Evolutionary conservation across 2,113 vertebrate species (phyloP).

Genomic region (Pogonocichla stellata): DNA sequence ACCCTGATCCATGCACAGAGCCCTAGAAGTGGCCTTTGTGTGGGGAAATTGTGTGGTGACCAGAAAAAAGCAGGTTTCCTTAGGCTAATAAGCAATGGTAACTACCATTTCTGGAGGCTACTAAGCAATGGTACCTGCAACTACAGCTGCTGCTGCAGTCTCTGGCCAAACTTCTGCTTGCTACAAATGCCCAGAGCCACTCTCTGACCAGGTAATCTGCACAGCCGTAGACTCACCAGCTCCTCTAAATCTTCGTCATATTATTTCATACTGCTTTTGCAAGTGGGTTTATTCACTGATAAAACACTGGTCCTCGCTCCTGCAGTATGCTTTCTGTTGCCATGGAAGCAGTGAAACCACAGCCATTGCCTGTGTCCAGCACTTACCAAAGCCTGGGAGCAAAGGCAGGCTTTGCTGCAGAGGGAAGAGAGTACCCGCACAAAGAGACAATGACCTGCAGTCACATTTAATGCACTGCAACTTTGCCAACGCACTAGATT

Average conservation of each 20-base stretch:
- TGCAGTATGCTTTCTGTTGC: neutral
- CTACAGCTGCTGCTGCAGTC: neutral
- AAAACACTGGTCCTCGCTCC: neutral
- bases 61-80: neutral
- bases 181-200: neutral
- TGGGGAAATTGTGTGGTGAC: neutral
- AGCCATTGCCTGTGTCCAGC: neutral
- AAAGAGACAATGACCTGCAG: neutral
- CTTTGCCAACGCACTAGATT: neutral
- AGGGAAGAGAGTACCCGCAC: neutral
- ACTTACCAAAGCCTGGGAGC: neutral
- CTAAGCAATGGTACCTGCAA: neutral
- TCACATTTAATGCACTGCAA: neutral
- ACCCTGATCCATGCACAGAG: neutral
- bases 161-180: neutral
- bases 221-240: neutral
- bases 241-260: neutral
- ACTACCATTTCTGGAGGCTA: neutral
- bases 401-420: neutral
- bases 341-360: slow-evolving; percentile 4
- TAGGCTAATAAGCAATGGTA: neutral
- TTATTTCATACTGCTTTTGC: neutral
- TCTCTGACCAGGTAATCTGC: neutral
- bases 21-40: neutral
- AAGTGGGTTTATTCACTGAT: neutral